Conservation (phyloP, 2,113 vertebrate genomes). For the Panthera tigris region DNA sequence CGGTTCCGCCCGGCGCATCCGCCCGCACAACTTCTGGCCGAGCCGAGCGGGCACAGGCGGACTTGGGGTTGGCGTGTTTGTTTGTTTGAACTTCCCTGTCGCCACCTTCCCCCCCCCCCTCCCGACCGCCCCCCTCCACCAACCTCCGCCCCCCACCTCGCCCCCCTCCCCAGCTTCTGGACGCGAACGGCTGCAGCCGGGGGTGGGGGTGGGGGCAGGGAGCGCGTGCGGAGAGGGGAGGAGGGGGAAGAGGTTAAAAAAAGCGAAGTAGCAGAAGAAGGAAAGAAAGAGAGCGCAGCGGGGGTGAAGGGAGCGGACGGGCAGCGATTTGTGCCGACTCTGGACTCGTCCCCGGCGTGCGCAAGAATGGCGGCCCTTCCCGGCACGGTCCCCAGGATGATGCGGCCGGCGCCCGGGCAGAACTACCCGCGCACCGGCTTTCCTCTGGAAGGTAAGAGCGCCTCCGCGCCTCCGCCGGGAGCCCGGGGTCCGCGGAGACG, state of each 20-base stretch:
- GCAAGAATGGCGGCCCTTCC: slow-evolving; percentile 87
- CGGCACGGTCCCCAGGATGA: slow-evolving; percentile 96
- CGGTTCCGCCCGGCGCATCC: not conserved
- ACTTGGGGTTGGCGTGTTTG: slow-evolving; percentile 56
- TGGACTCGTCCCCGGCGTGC: slow-evolving; percentile 56
- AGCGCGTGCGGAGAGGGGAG: not conserved
- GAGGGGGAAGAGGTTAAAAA: slow-evolving; percentile 43
- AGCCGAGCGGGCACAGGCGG: not conserved
- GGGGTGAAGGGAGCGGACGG: slow-evolving; percentile 53
- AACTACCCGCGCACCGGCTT: slow-evolving; percentile 97
- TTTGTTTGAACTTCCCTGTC: slow-evolving; percentile 76
- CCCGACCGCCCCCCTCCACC: not conserved
- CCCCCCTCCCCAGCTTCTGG: slow-evolving; percentile 67
- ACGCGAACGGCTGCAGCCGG: slow-evolving; percentile 23
- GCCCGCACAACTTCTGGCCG: slow-evolving; percentile 26
- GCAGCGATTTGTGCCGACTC: slow-evolving; percentile 40
- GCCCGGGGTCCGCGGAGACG: not conserved
- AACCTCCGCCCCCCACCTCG: not conserved
- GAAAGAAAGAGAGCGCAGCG: slow-evolving; percentile 60
- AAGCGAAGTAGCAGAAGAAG: not conserved
- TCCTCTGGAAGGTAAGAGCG: slow-evolving; percentile 95
- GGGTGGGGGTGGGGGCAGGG: slow-evolving; percentile 46
- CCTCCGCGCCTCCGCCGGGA: not conserved
- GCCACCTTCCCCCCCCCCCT: slow-evolving; percentile 55
- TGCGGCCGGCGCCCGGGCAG: slow-evolving; percentile 96